These are phyloP conservation scores for Idris sp. DNA, from an alignment of 1,140 invertebrate genomes.

Conservation along the genomic window DNA sequence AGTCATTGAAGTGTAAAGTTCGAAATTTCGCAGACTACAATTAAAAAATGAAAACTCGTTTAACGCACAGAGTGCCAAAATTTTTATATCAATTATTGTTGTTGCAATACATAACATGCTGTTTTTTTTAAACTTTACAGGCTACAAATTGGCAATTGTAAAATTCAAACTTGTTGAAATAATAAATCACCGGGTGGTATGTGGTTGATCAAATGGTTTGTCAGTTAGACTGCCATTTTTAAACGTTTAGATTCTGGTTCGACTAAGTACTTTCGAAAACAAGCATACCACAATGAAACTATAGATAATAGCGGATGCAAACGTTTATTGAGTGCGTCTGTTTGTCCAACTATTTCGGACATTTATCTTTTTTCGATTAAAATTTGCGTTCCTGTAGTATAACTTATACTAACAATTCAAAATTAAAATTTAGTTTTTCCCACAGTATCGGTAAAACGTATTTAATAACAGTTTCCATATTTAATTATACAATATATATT, in stretches of 20 bases:
- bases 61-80: no score
- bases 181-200: slow-evolving; percentile 46
- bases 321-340: slow-evolving; percentile 21
- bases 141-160: slow-evolving; percentile 31
- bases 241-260: slow-evolving; percentile 25
- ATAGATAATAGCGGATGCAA: slow-evolving; percentile 33
- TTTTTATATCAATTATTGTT: slow-evolving; percentile 15
- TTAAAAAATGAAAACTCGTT: no score
- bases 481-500: no score
- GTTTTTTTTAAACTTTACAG: no score
- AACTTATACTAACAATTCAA: no score
- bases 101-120: slow-evolving; percentile 22
- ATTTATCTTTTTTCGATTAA: slow-evolving; percentile 14
- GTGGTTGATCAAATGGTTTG: slow-evolving; percentile 23
- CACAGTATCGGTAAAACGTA: no score
- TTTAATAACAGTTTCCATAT: no score
- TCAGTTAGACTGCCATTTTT: slow-evolving; percentile 36
- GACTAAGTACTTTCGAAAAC: slow-evolving; percentile 57
- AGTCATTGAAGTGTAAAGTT: not conserved
- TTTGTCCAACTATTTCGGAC: slow-evolving; percentile 7
- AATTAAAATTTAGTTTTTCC: no score
- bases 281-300: slow-evolving; percentile 42
- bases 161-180: slow-evolving; percentile 48
- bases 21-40: not conserved
- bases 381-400: not conserved